A percentile compares a stretch with the other conserved stretches of the same genome.
Conservation (phyloP, 2,113 vertebrate species). For the Corydoras sp. region DNA sequence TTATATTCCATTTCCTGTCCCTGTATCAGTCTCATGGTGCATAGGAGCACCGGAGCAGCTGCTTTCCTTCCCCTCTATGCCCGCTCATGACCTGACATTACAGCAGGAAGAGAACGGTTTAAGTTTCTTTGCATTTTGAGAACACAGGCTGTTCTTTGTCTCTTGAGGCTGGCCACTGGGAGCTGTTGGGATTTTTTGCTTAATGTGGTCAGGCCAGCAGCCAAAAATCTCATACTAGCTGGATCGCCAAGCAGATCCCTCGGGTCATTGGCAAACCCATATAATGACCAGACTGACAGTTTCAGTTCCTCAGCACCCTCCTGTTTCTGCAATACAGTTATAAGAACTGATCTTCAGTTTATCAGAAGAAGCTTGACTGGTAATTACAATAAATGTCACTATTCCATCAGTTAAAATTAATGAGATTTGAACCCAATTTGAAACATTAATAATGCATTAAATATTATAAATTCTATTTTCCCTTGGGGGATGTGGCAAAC, state of each 20-base stretch:
- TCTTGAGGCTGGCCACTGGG: constrained; percentile 24
- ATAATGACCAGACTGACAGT: neutral
- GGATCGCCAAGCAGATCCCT: constrained; percentile 22
- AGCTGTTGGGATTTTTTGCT: constrained; percentile 15
- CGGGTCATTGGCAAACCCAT: constrained; percentile 7
- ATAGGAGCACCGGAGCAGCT: constrained; percentile 58
- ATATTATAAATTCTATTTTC: too few relatives aligned
- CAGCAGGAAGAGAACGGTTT: constrained; percentile 22
- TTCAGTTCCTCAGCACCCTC: neutral
- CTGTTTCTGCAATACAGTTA: neutral
- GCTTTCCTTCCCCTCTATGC: constrained; percentile 50
- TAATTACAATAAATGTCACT: neutral
- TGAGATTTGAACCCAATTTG: too few relatives aligned
- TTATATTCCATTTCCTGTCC: constrained; percentile 57
- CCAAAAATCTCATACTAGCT: constrained; percentile 34
- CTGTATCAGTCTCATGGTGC: constrained; percentile 51
- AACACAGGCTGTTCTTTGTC: constrained; percentile 39
- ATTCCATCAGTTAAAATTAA: too few relatives aligned
- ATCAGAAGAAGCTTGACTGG: neutral
- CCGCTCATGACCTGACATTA: constrained; percentile 34
- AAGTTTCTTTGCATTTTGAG: constrained; percentile 19
- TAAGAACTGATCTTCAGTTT: too few relatives aligned
- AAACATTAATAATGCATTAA: too few relatives aligned
- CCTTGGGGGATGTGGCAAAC: too few relatives aligned
- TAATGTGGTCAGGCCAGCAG: constrained; percentile 32